phyloP scores from a whole-genome alignment of 2,888 invertebrate genomes.

The Nemapogon koenigi region DNA sequence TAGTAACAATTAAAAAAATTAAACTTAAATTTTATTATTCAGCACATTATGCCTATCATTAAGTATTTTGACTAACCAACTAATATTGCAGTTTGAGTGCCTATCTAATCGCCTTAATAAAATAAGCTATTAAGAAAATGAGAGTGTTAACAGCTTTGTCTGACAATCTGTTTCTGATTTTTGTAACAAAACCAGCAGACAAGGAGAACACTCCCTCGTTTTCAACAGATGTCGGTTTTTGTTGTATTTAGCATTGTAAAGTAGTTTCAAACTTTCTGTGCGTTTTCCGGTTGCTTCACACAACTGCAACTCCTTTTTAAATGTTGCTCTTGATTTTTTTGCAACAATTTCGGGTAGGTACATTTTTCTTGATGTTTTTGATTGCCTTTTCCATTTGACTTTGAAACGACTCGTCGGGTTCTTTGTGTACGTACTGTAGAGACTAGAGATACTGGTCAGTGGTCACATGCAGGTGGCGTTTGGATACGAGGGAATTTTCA shows the following conservation, averaged over 20 bases:
- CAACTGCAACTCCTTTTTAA: constrained; percentile 9
- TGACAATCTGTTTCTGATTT: background rate
- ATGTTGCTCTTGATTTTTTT: constrained; percentile 1
- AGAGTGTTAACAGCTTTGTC: background rate
- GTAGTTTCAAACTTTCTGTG: constrained; percentile 9
- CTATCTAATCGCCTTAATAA: too few species aligned
- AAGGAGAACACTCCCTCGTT: background rate
- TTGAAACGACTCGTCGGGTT: constrained; percentile 2
- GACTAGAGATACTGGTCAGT: background rate
- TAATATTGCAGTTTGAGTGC: too few species aligned
- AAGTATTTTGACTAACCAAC: too few species aligned
- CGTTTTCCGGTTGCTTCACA: constrained; percentile 10
- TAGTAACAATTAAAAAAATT: too few species aligned
- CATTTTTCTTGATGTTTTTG: constrained; percentile 1
- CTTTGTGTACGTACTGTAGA: constrained; percentile 1
- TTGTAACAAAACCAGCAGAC: background rate
- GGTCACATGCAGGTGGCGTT: background rate
- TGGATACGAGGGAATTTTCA: background rate
- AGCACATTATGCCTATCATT: too few species aligned
- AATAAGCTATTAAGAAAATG: constrained; percentile 2
- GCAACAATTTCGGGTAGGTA: constrained; percentile 1
- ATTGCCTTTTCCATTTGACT: constrained; percentile 4
- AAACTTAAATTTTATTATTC: too few species aligned
- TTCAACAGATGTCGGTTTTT: background rate
- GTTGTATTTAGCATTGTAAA: background rate